Base-by-base conservation (phyloP, 1,140 invertebrate species). In the Pemphigus obesinymphae region DNA sequence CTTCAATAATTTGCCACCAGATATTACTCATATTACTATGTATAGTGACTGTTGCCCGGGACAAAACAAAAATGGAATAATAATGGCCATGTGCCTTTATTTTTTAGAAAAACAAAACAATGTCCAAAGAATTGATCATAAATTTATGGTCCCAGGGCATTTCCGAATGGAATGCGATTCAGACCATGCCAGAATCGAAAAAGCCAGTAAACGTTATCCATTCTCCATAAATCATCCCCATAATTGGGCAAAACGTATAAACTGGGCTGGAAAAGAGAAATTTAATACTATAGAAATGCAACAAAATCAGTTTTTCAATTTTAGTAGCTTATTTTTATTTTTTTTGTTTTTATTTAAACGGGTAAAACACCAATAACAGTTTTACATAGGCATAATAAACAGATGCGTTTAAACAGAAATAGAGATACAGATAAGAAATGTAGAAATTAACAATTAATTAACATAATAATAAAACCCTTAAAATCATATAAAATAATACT, bases 31-130 rank as follows among this genome's bases (percentile, higher is more conserved):
- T 11, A 40, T 73, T 34, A 63, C 50, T 11, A 66, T 82, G 61
- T 72, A 83, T 82, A 82, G 76, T 26, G 63, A 83, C 66, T 68
- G 58, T 31, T 72, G 63, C 37, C 75, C 34, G 17, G 78, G 82
- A 58, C 82, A 82, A 70, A 83, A 83, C 48, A 82, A 82, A 82
- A 83, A 82, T 68, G 40, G 37, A 17, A 55, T 82, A 45, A 48
- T 83, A 10, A 43, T 48, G 40, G 63, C 63, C 23, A 34, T 20
- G 50, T 61, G 34, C 10, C 40, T 82, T 48, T 31, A 48, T 55
- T 50, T 58, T 37, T 53, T 78, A 20, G 15, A 78, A 78, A 55
- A 29, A 50, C 20, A 55, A 31, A 13, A 26, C 11, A 34, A 82
- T 37, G 17, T 73, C 7, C 40, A 61, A 17, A 61, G 45, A 17